Evolutionary conservation across 1,140 invertebrate genomes (phyloP).

Genomic region (Nasonia longicornis): DNA sequence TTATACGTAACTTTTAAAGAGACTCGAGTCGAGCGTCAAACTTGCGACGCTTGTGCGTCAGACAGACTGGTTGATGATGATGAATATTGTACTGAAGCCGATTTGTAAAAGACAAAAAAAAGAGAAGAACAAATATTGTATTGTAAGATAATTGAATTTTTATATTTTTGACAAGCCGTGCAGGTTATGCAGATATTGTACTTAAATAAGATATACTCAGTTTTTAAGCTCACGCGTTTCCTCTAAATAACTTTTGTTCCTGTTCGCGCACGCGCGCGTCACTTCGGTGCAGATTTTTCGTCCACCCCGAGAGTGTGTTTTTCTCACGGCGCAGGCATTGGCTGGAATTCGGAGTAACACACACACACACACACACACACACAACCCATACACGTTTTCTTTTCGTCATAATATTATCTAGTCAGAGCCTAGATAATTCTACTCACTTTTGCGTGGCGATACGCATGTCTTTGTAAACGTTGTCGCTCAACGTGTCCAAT

Average conservation of each 20-base stretch:
- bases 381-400: not conserved
- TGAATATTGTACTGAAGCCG: slow-evolving; percentile 1
- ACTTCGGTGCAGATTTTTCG: slow-evolving; percentile 10
- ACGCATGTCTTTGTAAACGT: slow-evolving; percentile 14
- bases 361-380: not conserved
- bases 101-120: slow-evolving; percentile 24
- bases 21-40: not conserved
- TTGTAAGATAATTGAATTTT: slow-evolving; percentile 45
- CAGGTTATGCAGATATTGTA: slow-evolving; percentile 39
- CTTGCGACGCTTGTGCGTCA: not conserved
- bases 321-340: not conserved
- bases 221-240: slow-evolving; percentile 26
- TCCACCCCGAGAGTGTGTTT: not conserved
- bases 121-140: slow-evolving; percentile 40
- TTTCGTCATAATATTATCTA: slow-evolving; percentile 42
- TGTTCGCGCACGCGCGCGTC: not conserved
- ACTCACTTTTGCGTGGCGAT: slow-evolving; percentile 35
- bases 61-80: not conserved
- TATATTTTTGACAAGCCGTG: slow-evolving; percentile 41
- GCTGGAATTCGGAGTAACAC: not conserved
- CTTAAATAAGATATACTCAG: slow-evolving; percentile 41
- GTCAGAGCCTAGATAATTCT: slow-evolving; percentile 44
- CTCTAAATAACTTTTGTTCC: slow-evolving; percentile 26
- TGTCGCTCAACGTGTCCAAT: slow-evolving; percentile 19
- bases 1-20: slow-evolving; percentile 27